These are phyloP conservation scores for Sarcoramphus papa DNA, from an alignment of 2,797 vertebrate genomes.

Conservation along the genomic window DNA sequence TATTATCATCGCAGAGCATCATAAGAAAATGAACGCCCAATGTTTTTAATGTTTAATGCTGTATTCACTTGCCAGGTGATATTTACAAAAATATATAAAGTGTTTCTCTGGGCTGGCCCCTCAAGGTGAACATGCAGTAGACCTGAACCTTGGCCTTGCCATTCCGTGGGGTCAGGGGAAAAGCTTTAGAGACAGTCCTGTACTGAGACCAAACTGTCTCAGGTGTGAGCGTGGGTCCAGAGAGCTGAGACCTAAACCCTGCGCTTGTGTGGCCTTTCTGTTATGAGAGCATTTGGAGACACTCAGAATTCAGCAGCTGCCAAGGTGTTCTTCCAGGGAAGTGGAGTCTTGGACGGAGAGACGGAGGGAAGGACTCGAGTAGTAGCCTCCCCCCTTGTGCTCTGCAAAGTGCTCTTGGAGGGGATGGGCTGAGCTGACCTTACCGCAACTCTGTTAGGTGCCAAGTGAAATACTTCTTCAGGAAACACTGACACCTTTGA, in stretches of 20 bases:
- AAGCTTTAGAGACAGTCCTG: neutral
- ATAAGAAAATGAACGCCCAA: neutral
- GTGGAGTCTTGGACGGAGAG: fast-evolving
- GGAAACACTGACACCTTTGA: neutral
- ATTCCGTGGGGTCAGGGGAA: neutral
- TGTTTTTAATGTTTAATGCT: neutral
- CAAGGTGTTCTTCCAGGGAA: neutral
- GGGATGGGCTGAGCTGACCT: neutral
- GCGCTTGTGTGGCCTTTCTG: neutral
- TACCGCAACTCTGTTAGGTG: neutral
- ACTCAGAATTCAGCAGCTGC: neutral
- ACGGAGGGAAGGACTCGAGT: neutral
- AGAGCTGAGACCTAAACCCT: neutral
- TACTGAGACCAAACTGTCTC: neutral
- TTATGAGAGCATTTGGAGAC: neutral
- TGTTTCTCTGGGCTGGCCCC: neutral
- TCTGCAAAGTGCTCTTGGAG: neutral
- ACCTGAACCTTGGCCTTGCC: neutral
- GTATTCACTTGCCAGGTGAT: neutral
- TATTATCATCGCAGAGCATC: neutral
- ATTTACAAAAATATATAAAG: neutral
- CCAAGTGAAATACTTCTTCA: neutral
- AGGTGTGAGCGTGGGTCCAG: neutral
- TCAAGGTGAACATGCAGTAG: neutral
- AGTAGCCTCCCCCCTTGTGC: neutral